These are phyloP conservation scores for Ophioderma brevispina DNA, from an alignment of 35 echinoderm and acorn worm genomes.

Conservation along the genomic window DNA sequence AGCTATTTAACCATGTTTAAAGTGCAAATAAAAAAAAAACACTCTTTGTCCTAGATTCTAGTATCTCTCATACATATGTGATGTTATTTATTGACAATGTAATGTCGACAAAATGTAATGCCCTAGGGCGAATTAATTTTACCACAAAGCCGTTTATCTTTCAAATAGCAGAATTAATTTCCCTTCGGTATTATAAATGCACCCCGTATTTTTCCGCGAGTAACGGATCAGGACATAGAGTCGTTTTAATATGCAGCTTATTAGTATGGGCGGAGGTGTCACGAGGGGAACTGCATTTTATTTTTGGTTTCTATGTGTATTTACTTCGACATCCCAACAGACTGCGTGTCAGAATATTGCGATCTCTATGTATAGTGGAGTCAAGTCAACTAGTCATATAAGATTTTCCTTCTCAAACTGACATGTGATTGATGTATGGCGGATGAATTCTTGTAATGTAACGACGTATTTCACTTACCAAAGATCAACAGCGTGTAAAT, in stretches of 20 bases:
- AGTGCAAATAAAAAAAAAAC: too few species aligned
- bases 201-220: neutral
- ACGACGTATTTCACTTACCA: too few species aligned
- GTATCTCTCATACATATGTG: too few species aligned
- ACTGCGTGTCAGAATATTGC: neutral
- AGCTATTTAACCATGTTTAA: neutral
- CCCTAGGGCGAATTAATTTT: neutral
- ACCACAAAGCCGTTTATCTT: slow-evolving; percentile 3
- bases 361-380: too few species aligned
- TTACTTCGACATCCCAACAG: neutral
- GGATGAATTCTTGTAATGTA: too few species aligned
- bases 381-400: too few species aligned
- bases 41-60: too few species aligned
- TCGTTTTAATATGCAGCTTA: slow-evolving; percentile 4
- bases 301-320: neutral
- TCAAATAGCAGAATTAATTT: neutral
- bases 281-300: neutral
- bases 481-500: too few species aligned
- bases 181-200: neutral
- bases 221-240: neutral
- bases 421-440: too few species aligned
- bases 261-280: neutral
- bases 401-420: too few species aligned
- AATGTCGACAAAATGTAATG: neutral
- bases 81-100: neutral